phyloP scores from a whole-genome alignment of 2,797 vertebrate genomes.

The Semotilus atromaculatus region DNA sequence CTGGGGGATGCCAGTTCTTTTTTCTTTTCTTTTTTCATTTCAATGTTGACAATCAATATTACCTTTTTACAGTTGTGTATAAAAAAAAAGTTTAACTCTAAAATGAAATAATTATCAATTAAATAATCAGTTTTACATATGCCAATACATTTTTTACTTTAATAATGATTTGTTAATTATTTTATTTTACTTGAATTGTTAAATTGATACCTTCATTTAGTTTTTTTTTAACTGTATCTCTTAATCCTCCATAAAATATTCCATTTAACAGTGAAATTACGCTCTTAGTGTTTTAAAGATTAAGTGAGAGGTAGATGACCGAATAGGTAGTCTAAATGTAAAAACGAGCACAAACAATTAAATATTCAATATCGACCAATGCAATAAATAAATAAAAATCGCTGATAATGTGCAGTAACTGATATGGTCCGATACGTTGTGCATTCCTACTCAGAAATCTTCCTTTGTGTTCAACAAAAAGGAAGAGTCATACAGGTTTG shows the following conservation, averaged over 20 bases:
- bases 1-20: neutral
- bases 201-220: neutral
- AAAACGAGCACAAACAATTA: neutral
- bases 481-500: neutral
- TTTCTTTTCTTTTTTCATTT: neutral
- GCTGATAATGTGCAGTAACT: neutral
- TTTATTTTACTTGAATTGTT: neutral
- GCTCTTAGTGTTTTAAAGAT: neutral
- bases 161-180: neutral
- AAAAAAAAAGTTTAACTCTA: neutral
- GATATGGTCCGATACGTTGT: neutral
- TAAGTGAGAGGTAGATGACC: neutral
- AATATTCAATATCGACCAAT: neutral
- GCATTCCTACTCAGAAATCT: neutral
- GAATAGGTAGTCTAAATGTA: neutral
- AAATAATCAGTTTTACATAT: neutral
- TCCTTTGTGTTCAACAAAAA: neutral
- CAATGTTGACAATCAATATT: neutral
- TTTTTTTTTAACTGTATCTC: neutral
- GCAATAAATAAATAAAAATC: neutral
- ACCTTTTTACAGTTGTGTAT: neutral
- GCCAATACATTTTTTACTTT: neutral
- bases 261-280: neutral
- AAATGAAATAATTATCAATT: neutral
- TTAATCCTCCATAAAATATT: neutral